Evolutionary conservation across 2,113 vertebrate species (phyloP).

Genomic region (Entosphenus tridentatus): DNA sequence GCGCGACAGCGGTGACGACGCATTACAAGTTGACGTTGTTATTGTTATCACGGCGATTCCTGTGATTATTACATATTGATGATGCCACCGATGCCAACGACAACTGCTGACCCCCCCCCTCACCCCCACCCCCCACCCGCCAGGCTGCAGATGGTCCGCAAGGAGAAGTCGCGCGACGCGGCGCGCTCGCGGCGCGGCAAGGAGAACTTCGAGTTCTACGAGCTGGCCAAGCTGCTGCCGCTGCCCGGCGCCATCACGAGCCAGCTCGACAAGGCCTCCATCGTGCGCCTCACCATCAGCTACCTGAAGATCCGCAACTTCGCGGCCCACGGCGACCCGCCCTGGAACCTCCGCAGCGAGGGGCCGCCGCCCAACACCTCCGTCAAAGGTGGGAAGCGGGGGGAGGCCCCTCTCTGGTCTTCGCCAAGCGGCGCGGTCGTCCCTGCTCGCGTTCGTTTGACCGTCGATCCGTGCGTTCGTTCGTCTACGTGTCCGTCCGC

Average conservation of each 20-base stretch:
- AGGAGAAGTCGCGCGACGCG: slow-evolving; percentile 64
- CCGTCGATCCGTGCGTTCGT: too few relatives aligned
- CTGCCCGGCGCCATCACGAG: slow-evolving; percentile 61
- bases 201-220: slow-evolving; percentile 71
- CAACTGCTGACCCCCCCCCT: too few relatives aligned
- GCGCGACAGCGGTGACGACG: too few relatives aligned
- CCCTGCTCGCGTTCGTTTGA: too few relatives aligned
- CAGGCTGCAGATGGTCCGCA: slow-evolving; percentile 57
- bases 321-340: slow-evolving; percentile 45
- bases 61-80: too few relatives aligned
- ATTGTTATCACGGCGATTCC: too few relatives aligned
- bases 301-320: slow-evolving; percentile 66
- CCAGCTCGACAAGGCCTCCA: slow-evolving; percentile 65
- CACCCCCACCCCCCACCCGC: neutral
- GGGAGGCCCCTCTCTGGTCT: too few relatives aligned
- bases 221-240: slow-evolving; percentile 58
- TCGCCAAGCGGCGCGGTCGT: too few relatives aligned
- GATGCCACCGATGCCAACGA: too few relatives aligned
- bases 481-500: too few relatives aligned
- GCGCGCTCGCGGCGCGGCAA: slow-evolving; percentile 61
- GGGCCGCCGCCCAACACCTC: slow-evolving; percentile 23
- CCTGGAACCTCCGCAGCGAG: slow-evolving; percentile 38
- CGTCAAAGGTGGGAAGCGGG: slow-evolving; percentile 2
- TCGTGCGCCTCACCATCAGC: slow-evolving; percentile 63
- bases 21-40: too few relatives aligned